These are phyloP conservation scores for Trinectes maculatus DNA, from an alignment of 2,113 vertebrate species.

Conservation along the genomic window DNA sequence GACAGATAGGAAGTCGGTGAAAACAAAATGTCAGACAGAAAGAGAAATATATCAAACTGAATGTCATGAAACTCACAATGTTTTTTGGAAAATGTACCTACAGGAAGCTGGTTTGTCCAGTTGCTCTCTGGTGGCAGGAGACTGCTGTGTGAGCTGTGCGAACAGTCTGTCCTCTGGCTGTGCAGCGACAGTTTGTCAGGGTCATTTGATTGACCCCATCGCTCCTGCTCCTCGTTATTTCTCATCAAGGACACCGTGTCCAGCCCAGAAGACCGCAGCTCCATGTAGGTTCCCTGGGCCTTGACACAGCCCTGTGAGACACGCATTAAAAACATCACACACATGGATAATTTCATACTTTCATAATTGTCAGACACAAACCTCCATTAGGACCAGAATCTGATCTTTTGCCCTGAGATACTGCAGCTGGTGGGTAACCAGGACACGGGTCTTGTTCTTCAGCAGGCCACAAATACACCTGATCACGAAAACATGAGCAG, in stretches of 20 bases:
- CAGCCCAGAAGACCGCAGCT: constrained; percentile 86
- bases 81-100: constrained; percentile 24
- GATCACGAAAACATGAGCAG: background rate
- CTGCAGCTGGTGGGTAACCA: constrained; percentile 96
- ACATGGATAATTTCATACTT: background rate
- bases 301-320: constrained; percentile 85
- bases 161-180: constrained; percentile 22
- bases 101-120: constrained; percentile 15
- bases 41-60: too few relatives aligned
- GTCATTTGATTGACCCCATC: background rate
- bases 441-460: constrained; percentile 89
- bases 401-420: constrained; percentile 90
- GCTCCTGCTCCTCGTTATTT: constrained; percentile 80
- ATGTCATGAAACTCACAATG: background rate
- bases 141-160: constrained; percentile 23
- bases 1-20: too few relatives aligned
- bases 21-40: too few relatives aligned
- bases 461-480: constrained; percentile 95
- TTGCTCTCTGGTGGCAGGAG: constrained; percentile 46
- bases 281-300: constrained; percentile 86
- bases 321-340: background rate
- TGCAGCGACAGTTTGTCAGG: constrained; percentile 25
- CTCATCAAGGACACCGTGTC: constrained; percentile 88
- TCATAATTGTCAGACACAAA: too few relatives aligned
- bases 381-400: constrained; percentile 94